Evolutionary conservation across 1,140 invertebrate genomes (phyloP).

Genomic region (Drosophila oshimai): DNA sequence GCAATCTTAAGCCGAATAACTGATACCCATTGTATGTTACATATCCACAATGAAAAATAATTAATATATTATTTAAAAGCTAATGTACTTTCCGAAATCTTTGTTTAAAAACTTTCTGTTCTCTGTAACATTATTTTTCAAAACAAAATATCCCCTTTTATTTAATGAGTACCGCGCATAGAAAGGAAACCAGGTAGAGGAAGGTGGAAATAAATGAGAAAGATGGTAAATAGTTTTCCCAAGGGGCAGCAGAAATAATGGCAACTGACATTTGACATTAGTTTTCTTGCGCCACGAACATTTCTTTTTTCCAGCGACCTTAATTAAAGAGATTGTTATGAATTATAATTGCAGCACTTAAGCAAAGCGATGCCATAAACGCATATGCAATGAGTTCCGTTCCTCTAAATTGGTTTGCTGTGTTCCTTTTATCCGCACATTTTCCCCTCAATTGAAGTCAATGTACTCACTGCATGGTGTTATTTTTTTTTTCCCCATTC

Average conservation of each 20-base stretch:
- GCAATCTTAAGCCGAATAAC: background rate
- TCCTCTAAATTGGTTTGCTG: background rate
- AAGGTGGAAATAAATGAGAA: constrained; percentile 38
- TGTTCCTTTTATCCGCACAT: background rate
- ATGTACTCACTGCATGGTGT: background rate
- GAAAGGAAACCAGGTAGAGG: background rate
- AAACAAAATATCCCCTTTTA: background rate
- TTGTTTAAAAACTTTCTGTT: too few species aligned
- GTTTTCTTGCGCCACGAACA: constrained; percentile 24
- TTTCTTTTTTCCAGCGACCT: constrained; percentile 1
- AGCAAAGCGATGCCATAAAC: background rate
- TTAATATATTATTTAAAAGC: too few species aligned
- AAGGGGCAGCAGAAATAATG: constrained; percentile 21
- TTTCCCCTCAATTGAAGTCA: background rate
- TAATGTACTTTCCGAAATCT: too few species aligned
- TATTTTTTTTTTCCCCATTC: background rate
- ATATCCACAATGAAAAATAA: background rate
- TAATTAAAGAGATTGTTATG: constrained; percentile 38
- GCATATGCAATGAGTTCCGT: background rate
- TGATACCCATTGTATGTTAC: background rate
- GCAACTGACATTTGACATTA: constrained; percentile 54
- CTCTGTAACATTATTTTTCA: too few species aligned
- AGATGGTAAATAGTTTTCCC: constrained; percentile 41
- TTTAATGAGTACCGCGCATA: background rate
- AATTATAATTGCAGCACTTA: constrained; percentile 32